Conservation (phyloP, 2,888 invertebrate genomes). For the Coleophora deauratella region DNA sequence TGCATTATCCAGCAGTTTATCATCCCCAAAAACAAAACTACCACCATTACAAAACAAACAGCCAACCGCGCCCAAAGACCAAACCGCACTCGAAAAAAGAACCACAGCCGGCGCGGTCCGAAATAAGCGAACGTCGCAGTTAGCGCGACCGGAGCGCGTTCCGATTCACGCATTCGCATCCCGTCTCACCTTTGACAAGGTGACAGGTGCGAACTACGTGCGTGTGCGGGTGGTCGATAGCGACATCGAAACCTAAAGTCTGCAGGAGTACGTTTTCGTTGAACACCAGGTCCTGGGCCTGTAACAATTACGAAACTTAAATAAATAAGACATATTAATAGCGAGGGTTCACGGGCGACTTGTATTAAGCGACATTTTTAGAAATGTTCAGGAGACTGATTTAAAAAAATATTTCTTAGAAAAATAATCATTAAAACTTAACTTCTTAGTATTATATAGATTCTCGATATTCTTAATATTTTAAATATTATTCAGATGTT, state of each 20-base stretch:
- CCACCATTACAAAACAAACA: conserved; percentile 7
- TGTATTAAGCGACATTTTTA: no score
- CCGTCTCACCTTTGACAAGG: conserved; percentile 89
- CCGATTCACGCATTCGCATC: conserved; percentile 5
- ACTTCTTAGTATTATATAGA: no score
- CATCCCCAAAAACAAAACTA: not conserved
- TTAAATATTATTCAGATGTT: no score
- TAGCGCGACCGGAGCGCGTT: not conserved
- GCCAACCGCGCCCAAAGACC: conserved; percentile 17
- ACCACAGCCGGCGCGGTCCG: conserved; percentile 1
- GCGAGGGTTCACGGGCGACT: no score
- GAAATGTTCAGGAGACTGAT: no score
- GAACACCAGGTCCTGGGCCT: conserved; percentile 94
- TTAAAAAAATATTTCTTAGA: no score
- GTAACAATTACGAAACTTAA: conserved; percentile 33
- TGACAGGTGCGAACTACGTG: conserved; percentile 97
- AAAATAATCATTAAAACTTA: no score
- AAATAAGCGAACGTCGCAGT: not conserved
- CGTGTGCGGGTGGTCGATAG: conserved; percentile 98
- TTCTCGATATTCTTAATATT: no score
- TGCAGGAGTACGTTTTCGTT: conserved; percentile 98
- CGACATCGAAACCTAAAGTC: conserved; percentile 98
- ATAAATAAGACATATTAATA: no score
- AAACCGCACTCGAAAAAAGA: conserved; percentile 8
- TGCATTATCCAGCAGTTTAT: not conserved